Evolutionary conservation across 2,888 invertebrate species (phyloP), one percentile per base, ranked within the genome.

Genomic region (Ochropleura leucogaster): DNA sequence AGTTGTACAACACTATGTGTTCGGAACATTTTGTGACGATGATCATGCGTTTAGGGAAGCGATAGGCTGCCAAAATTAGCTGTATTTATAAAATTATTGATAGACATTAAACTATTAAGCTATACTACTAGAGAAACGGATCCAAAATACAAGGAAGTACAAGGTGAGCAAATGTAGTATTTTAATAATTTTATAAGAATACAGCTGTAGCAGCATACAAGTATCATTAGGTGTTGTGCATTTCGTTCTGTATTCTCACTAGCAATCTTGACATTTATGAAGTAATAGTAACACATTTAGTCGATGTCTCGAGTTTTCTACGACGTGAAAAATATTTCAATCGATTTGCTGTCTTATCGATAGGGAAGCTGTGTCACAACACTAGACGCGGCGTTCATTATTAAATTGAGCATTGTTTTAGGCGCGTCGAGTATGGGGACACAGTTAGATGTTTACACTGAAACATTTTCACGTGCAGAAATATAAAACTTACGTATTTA

Each of bases 261-360:
- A 91, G 89, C 88, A 89, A 87, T 89, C 91, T 90, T 92, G 92
- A 93, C 90, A 90, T 83, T 75, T 94, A 93, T 93, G 93, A 92
- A 93, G 92, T 93, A 94, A 93, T 93, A 94, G 94, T 96, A 94
- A 95, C 94, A 96, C 95, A 95, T 95, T 95, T 95, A 94, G 93
- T 96, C 96, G 96, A 96, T 95, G 96, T 95, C 95, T 96, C 95
- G 95, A 95, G 88, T 90, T 82, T 90, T 89, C 91, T 88, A 88
- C 91, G 72, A 81, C 93, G 92, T 90, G 83, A 90, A 91, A 92
- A 92, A 92, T 92, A 93, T 94, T 92, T 89, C 94, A 93, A 92
- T 86, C 72, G 80, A 79, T 75, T 63, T 76, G 59, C 67, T 68
- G 81, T 72, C 62, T 72, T 73, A 71, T 77, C 82, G 85, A 78